Evolutionary conservation across 2,113 vertebrate genomes (phyloP).

Genomic region (Callionymus lyra): DNA sequence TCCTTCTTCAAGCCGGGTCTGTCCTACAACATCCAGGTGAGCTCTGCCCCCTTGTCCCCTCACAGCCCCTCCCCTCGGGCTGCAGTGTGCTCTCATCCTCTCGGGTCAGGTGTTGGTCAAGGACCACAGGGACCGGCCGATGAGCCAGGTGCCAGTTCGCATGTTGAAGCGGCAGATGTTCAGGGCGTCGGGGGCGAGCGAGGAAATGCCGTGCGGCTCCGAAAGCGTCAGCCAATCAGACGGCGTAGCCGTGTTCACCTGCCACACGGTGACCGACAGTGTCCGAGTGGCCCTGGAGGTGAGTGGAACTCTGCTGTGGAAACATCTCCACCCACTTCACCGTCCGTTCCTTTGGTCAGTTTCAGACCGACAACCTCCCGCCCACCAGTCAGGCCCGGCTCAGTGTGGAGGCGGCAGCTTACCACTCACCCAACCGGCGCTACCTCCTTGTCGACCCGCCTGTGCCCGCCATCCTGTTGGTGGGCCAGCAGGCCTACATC

Average conservation of each 20-base stretch:
- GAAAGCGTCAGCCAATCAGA: slow-evolving; percentile 33
- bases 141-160: slow-evolving; percentile 53
- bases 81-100: too few species aligned
- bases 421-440: slow-evolving; percentile 74
- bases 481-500: slow-evolving; percentile 61
- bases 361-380: slow-evolving; percentile 72
- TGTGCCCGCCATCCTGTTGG: slow-evolving; percentile 47
- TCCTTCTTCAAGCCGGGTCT: slow-evolving; percentile 88
- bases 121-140: slow-evolving; percentile 63
- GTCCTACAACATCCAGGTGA: slow-evolving; percentile 80
- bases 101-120: slow-evolving; percentile 79
- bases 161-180: slow-evolving; percentile 42
- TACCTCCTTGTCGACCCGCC: slow-evolving; percentile 83
- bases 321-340: neutral
- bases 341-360: slow-evolving; percentile 47
- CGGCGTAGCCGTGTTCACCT: slow-evolving; percentile 72
- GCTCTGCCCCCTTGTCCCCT: neutral
- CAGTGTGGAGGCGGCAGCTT: slow-evolving; percentile 64
- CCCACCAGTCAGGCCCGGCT: slow-evolving; percentile 67
- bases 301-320: neutral
- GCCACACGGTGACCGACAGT: slow-evolving; percentile 61
- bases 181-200: neutral
- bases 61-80: too few species aligned
- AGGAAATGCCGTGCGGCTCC: slow-evolving; percentile 6
- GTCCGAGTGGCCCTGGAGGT: slow-evolving; percentile 19